Percentiles rank a stretch among this genome's conserved stretches.
These are phyloP conservation scores for Pandion haliaetus DNA, from an alignment of 2,113 vertebrate genomes.

Conservation along the genomic window DNA sequence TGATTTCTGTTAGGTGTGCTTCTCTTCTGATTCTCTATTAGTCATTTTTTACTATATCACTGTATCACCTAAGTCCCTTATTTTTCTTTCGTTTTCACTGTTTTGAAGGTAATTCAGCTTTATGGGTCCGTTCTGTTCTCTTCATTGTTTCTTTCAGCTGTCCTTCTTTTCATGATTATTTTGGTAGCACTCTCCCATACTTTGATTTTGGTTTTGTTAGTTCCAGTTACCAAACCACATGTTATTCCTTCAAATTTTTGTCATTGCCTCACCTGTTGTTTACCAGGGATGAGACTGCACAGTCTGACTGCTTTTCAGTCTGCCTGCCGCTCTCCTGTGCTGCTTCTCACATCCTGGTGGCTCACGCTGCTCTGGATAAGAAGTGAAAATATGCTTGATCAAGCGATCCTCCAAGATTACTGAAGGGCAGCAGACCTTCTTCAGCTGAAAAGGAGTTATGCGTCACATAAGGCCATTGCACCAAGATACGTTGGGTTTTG, in stretches of 20 bases:
- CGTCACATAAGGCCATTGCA: background rate
- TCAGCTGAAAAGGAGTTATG: background rate
- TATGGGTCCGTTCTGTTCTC: background rate
- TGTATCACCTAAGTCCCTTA: background rate
- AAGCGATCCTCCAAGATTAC: background rate
- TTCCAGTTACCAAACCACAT: background rate
- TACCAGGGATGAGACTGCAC: background rate
- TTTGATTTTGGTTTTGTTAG: background rate
- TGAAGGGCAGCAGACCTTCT: background rate
- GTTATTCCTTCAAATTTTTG: background rate
- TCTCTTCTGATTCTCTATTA: background rate
- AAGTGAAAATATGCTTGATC: background rate
- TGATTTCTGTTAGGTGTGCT: background rate
- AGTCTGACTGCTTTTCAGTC: background rate
- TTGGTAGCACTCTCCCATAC: background rate
- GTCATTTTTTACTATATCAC: background rate
- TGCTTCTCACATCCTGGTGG: background rate
- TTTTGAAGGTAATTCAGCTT: background rate
- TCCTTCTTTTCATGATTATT: background rate
- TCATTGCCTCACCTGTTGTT: background rate
- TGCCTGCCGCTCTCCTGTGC: background rate
- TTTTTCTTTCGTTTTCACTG: background rate
- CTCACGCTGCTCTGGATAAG: background rate
- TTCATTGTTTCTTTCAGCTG: background rate
- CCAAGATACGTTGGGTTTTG: background rate